Base-by-base conservation (phyloP, 2,888 invertebrate species). In the Luperina nickerlii region DNA sequence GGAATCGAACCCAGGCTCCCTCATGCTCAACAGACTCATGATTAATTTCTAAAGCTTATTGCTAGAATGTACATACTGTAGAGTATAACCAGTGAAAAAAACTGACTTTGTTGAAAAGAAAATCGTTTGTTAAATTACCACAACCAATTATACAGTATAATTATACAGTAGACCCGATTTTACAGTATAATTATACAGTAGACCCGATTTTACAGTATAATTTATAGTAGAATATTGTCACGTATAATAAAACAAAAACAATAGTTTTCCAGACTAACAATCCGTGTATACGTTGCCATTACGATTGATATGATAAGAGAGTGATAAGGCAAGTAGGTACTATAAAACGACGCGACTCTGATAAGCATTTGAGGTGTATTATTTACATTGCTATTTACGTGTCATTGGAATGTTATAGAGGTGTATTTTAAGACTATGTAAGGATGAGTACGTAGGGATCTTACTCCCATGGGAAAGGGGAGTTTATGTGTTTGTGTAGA, bases 261-360 rank as follows among this genome's bases (percentile, higher is more conserved):
- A 77, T 63, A 27, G 74, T 18, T 70, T 72, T 74, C 63, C 68
- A 70, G 60, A n/a, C 73, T 79, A 85, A 87, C 81, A 78, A 78
- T 65, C 73, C 77, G 79, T 83, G 79, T 79, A 79, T 77, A 84
- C 76, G 78, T 70, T 68, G 70, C 83, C 67, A 80, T 83, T 87
- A 51, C 45, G 24, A 75, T 85, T 87, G 87, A 88, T 86, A 86
- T 89, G 88, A 91, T 89, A 90, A 90, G 76, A 65, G 66, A 54
- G 32, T 71, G 90, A 88, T 76, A 76, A 76, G 38, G 5, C 7
- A 48, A 48, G 20, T 48, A 74, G 48, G 42, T 68, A 24, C 62
- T 32, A 65, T 13, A 60, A 65, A 72, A 62, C 72, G 70, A 77
- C 67, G 63, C 67, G 38, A 70, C 45, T 51, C 2, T 81, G 86